A percentile compares a stretch with the other conserved stretches of the same genome.
Conservation (phyloP, 1,140 invertebrate species). For the Dinothrombium tinctorium region DNA sequence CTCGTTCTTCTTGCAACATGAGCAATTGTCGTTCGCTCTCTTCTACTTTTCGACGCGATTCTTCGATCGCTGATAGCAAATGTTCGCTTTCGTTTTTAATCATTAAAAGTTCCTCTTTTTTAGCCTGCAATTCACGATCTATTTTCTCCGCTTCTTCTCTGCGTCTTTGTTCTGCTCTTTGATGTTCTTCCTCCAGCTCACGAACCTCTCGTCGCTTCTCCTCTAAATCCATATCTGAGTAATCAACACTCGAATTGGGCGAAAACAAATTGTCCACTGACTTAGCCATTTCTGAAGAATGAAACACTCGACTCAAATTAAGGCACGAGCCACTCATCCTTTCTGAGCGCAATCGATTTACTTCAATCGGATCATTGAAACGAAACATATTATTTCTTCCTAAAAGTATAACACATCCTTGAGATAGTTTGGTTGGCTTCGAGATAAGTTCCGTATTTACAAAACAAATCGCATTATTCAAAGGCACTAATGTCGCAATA, state of each 20-base stretch:
- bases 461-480: conserved; percentile 45
- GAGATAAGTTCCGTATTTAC: conserved; percentile 28
- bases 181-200: conserved; percentile 18
- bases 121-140: conserved; percentile 17
- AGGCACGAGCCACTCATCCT: conserved; percentile 30
- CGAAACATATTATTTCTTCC: conserved; percentile 96
- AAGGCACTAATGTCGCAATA: conserved; percentile 55
- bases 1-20: neutral
- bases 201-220: conserved; percentile 17
- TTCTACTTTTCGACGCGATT: conserved; percentile 16
- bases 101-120: conserved; percentile 14
- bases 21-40: neutral
- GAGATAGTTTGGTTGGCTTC: conserved; percentile 32
- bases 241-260: conserved; percentile 1
- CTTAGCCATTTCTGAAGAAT: conserved; percentile 53
- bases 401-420: conserved; percentile 90
- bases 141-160: conserved; percentile 14
- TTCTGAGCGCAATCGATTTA: conserved; percentile 51
- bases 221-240: conserved; percentile 1
- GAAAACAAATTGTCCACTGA: conserved; percentile 21
- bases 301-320: conserved; percentile 23
- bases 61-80: conserved; percentile 5
- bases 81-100: conserved; percentile 16
- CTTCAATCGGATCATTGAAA: conserved; percentile 85
- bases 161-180: conserved; percentile 3